These are phyloP conservation scores for Epistrophe grossulariae DNA, from an alignment of 2,888 invertebrate genomes.

Conservation along the genomic window DNA sequence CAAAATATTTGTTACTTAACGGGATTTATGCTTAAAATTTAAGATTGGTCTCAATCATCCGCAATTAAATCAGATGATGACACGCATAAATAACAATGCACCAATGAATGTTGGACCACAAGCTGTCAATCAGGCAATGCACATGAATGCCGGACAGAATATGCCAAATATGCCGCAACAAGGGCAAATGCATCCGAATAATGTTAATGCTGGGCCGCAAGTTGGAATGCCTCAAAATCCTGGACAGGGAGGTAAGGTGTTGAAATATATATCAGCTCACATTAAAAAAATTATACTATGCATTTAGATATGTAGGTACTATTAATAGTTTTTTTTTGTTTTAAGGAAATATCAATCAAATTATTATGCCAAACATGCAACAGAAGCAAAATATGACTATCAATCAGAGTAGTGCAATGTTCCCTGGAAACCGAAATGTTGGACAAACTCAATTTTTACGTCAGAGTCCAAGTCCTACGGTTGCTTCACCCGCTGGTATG, in stretches of 20 bases:
- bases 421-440: slow-evolving; percentile 86
- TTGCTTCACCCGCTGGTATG: slow-evolving; percentile 88
- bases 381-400: slow-evolving; percentile 82
- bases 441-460: slow-evolving; percentile 91
- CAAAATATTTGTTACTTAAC: neutral
- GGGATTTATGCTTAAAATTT: neutral
- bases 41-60: slow-evolving; percentile 82
- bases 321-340: neutral
- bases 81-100: slow-evolving; percentile 85
- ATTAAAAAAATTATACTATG: no score
- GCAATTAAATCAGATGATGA: slow-evolving; percentile 83
- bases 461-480: slow-evolving; percentile 92
- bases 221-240: slow-evolving; percentile 79
- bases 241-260: slow-evolving; percentile 78
- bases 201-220: slow-evolving; percentile 79
- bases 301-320: no score
- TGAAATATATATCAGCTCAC: neutral
- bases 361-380: slow-evolving; percentile 82
- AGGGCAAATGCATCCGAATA: slow-evolving; percentile 80
- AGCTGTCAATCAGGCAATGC: slow-evolving; percentile 80
- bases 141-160: slow-evolving; percentile 80
- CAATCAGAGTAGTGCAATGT: slow-evolving; percentile 84
- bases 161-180: slow-evolving; percentile 85
- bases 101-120: slow-evolving; percentile 80
- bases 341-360: slow-evolving; percentile 80